Evolutionary conservation across 37 sponge, comb jelly and placozoan genomes (phyloP), one percentile per base, ranked within the genome.

Genomic region (Halichondria panicea): DNA sequence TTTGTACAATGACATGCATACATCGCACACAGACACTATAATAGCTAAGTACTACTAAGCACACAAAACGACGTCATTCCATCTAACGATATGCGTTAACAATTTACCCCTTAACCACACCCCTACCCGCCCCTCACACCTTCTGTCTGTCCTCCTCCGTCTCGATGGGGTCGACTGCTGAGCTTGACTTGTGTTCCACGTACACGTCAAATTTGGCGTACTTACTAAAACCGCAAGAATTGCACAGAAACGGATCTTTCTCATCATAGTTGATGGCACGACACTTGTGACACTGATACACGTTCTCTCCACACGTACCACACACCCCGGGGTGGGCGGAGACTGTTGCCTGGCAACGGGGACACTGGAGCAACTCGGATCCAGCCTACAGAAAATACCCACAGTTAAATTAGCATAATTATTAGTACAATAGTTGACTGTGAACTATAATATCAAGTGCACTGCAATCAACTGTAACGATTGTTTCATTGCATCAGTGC

Each of bases 241-340:
- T 96, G 48, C 97, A 96, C 35, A 96, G 85, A 80, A 96, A 96
- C 19, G 97, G 97, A 75, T 96, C 97, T 67, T 84, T 85, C 64
- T 96, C 97, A 71, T 96, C 97, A 76, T 96, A 96, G 65, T 96
- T 96, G 63, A 96, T 96, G 36, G 97, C 82, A 19, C 97, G 44
- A 65, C 97, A 96, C 83, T 96, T 96, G 82, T 96, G 97, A 58
- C 97, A 96, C 82, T 96, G 97, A 76, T 82, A 93, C 25, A 93
- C 97, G 71, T 96, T 96, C 85, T 96, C 97, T 13, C 97, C 94
- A 64, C 97, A 96, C 19, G 95, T 82, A 6, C 77, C 79, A 71
- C 97, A 96, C 55, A 96, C 87, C 1, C 97, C 97, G 2, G 97
- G 97, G 44, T 92, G 81, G 48, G 94, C 91, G 3, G 88, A 85